Evolutionary conservation across 2,888 invertebrate genomes (phyloP), one percentile per base, ranked within the genome.

Genomic region (Athetis lepigone): DNA sequence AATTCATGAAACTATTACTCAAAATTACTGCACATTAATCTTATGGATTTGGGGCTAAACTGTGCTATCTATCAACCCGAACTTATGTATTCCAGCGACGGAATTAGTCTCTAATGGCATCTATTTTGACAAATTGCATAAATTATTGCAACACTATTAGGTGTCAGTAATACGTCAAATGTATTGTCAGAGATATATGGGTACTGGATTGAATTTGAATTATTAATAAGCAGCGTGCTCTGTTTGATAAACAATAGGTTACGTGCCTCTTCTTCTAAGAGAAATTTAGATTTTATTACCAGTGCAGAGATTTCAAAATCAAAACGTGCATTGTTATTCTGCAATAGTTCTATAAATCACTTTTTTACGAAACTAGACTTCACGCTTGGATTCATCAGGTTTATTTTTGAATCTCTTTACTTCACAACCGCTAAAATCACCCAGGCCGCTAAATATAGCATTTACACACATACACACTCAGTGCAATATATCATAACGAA

Each of bases 11-110:
- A 43, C 67, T 36, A 62, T 74, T 52, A 54, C 16, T 55, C 51
- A 67, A 62, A 70, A 70, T 74, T 56, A 68, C 45, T 27, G 39
- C 19, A 29, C 59, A 70, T 73, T 61, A 61, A 60, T 70, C 76
- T 70, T 36, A 36, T 60, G 56, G 73, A 60, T 60, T 60, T 54
- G 51, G 47, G 25, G 57, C 61, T 71, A 67, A 62, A 52, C 71
- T 62, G 4, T 27, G 40, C 63, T 63, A 76, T 62, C 76, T 64
- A 61, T 74, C 70, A 70, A 36, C n/a, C 19, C 29, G 19, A 57
- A 57, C 71, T 61, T 66, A 66, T 61, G 61, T 61, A 36, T 39
- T 16, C 47, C 39, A 18, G 37, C 52, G 9, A 52, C 29, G 18
- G 43, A 43, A 65, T 75, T 66, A 61, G 58, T 52, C 56, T 16